Evolutionary conservation across 2,113 vertebrate genomes (phyloP).

Genomic region (Pristiophorus japonicus): DNA sequence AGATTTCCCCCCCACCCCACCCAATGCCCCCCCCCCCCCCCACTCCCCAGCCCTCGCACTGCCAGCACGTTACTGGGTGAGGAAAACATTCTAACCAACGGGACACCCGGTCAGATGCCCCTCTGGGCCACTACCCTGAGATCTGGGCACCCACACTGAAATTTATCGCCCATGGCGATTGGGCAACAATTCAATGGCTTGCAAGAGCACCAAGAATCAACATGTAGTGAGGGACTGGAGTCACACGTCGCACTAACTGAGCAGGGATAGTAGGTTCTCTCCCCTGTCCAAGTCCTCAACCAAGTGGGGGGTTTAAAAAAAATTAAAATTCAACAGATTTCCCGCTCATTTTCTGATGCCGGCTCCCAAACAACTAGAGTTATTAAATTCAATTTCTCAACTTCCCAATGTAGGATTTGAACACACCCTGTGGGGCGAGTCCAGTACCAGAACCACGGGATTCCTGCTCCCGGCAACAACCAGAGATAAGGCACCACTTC

Average conservation of each 20-base stretch:
- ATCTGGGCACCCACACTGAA: neutral
- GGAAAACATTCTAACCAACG: too few species aligned
- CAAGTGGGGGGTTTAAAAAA: too few species aligned
- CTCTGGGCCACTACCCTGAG: neutral
- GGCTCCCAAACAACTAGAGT: neutral
- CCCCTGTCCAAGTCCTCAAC: too few species aligned
- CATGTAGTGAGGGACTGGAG: too few species aligned
- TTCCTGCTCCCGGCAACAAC: neutral
- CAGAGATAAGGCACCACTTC: neutral
- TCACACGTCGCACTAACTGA: too few species aligned
- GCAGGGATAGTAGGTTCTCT: too few species aligned
- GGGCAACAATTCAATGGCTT: neutral
- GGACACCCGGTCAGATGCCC: too few species aligned
- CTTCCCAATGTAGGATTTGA: neutral
- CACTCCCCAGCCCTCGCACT: too few species aligned
- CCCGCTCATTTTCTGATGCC: neutral
- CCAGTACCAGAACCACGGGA: neutral
- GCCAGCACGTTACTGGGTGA: too few species aligned
- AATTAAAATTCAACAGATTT: neutral
- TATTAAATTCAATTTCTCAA: neutral
- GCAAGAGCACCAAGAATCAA: neutral
- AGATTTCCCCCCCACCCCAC: too few species aligned
- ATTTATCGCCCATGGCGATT: too few species aligned
- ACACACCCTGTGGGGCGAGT: neutral
- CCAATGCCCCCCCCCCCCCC: too few species aligned